Percentiles rank a stretch among this genome's conserved stretches.
phyloP scores from a whole-genome alignment of 2,888 invertebrate genomes.

The Griposia aprilina region DNA sequence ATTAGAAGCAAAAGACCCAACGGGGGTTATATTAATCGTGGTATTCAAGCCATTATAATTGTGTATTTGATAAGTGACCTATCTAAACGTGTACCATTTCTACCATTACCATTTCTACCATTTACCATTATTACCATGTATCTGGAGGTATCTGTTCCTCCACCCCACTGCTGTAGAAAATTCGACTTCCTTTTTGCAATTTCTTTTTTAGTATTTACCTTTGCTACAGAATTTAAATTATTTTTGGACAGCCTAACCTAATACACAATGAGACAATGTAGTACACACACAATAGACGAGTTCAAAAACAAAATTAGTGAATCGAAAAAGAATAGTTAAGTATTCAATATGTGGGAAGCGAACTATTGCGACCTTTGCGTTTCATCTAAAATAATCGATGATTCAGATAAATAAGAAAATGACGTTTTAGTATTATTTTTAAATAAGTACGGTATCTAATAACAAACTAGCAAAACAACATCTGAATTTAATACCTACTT shows the following conservation, averaged over 20 bases:
- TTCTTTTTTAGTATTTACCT: neutral
- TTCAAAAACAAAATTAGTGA: neutral
- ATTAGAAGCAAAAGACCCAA: too few relatives aligned
- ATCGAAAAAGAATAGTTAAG: neutral
- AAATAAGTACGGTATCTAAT: neutral
- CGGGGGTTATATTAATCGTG: too few relatives aligned
- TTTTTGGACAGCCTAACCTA: neutral
- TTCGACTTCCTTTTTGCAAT: constrained; percentile 36
- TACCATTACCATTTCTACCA: neutral
- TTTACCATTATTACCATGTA: neutral
- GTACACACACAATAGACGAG: neutral
- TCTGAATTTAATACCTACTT: neutral
- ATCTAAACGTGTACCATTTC: neutral
- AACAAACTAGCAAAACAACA: neutral
- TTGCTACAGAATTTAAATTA: neutral
- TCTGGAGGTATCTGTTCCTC: constrained; percentile 16
- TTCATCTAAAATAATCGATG: neutral
- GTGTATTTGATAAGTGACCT: constrained; percentile 32
- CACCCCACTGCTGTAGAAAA: constrained; percentile 42
- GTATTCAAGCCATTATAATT: neutral
- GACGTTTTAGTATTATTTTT: neutral
- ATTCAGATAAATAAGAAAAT: neutral
- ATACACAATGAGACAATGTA: neutral
- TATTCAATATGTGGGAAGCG: neutral
- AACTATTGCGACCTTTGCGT: neutral